Conservation (phyloP, 2,113 vertebrate genomes). For the Callospermophilus lateralis region DNA sequence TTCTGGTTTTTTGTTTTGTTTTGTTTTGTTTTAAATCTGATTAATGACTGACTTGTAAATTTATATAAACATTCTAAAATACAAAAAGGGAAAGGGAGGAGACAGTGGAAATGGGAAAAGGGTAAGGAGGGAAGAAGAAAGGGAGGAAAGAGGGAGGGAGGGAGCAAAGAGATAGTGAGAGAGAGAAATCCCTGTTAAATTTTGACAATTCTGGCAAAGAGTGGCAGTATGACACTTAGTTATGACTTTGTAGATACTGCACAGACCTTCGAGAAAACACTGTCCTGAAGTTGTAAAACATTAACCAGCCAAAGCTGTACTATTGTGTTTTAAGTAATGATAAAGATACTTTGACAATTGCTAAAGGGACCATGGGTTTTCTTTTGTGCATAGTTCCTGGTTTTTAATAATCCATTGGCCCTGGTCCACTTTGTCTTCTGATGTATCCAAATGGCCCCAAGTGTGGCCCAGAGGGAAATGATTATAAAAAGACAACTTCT, state of each 20-base stretch:
- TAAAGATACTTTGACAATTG: constrained; percentile 5
- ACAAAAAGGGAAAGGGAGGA: background rate
- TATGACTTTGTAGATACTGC: constrained; percentile 19
- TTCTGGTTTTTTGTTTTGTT: background rate
- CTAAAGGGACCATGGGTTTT: constrained; percentile 1
- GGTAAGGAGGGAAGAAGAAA: background rate
- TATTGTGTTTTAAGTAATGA: constrained; percentile 20
- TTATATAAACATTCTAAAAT: constrained; percentile 35
- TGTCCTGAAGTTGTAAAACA: constrained; percentile 53
- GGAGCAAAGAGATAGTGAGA: background rate
- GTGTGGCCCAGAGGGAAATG: background rate
- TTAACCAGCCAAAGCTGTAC: constrained; percentile 22
- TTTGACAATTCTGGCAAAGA: background rate
- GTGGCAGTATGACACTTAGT: background rate
- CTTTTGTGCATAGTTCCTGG: background rate
- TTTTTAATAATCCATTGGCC: constrained; percentile 12
- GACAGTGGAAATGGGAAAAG: too few relatives aligned
- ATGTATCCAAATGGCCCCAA: constrained; percentile 4
- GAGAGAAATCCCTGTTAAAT: background rate
- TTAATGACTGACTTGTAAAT: constrained; percentile 53
- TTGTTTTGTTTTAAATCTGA: background rate
- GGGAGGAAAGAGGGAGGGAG: background rate
- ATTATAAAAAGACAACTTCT: background rate
- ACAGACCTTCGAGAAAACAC: constrained; percentile 50
- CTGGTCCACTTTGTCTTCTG: background rate